Base-by-base conservation (phyloP, 2,888 invertebrate genomes). In the Parascotia fuliginaria region DNA sequence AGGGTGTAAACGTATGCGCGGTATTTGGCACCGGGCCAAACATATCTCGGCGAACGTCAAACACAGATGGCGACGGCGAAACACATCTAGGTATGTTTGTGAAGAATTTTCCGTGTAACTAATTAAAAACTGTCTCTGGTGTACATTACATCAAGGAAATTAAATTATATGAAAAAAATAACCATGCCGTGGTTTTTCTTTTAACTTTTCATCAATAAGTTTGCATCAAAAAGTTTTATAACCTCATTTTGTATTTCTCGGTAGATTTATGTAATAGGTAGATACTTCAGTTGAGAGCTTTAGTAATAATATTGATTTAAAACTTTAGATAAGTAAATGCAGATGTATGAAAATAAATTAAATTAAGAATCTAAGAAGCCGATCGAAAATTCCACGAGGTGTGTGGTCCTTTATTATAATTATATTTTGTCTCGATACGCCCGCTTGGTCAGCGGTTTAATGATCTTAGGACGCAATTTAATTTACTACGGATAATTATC, bases 31-130 rank as follows among this genome's bases (percentile, higher is more conserved):
- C 16, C 41, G 38, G 42, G 79, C 82, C 81, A 85, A 77, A 56
- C 55, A 57, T 60, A 65, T 63, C 68, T 65, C 60, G 61, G 50
- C 65, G 45, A 54, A 65, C 58, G 55, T 44, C 58, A 77, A 66
- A 70, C 75, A 75, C 82, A 85, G 83, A 83, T 83, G 85, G 82
- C 83, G 83, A 62, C 73, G 73, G 67, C 73, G 70, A 64, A 61
- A 42, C 57, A 33, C 36, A 38, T 46, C 50, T 65, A 43, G 78
- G 83, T 84, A 79, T 68, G 79, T 71, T 61, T 60, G 51, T 61
- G 16, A 40, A 62, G 45, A 60, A 48, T 66, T 64, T 65, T 65
- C 39, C 51, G 53, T 51, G 54, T 50, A 42, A 62, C 49, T 65
- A 65, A 71, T 68, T 71, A 68, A 62, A 68, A 57, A 44, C 37